Evolutionary conservation across 1,140 invertebrate genomes (phyloP).

Genomic region (Calliphora vicina): DNA sequence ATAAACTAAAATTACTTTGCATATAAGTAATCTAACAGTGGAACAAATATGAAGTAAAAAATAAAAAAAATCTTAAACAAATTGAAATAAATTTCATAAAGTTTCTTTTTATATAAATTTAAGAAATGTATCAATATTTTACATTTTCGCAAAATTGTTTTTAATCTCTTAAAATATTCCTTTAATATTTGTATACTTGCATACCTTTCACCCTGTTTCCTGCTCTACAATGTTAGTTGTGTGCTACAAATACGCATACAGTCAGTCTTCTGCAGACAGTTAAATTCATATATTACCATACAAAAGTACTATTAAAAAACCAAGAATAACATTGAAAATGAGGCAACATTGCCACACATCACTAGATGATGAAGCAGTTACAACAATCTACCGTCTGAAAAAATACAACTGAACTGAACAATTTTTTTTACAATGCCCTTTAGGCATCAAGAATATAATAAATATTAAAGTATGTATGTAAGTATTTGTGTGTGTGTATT

Average conservation of each 20-base stretch:
- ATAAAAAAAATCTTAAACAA: neutral
- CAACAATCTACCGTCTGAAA: neutral
- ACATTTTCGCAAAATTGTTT: too few relatives aligned
- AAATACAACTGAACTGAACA: neutral
- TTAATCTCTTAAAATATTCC: too few relatives aligned
- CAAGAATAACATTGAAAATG: neutral
- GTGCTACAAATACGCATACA: too few relatives aligned
- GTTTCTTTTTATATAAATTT: too few relatives aligned
- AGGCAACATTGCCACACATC: neutral
- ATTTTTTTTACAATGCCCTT: neutral
- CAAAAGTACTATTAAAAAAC: neutral
- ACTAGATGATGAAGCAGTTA: neutral
- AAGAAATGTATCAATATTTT: too few relatives aligned
- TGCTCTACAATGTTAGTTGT: too few relatives aligned
- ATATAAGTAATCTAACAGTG: too few relatives aligned
- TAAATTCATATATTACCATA: neutral
- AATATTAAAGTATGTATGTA: neutral
- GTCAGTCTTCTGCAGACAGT: neutral
- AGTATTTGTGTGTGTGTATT: too few relatives aligned
- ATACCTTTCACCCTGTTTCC: too few relatives aligned
- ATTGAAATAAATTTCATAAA: too few relatives aligned
- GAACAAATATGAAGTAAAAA: neutral
- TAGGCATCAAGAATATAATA: neutral
- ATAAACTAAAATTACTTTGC: too few relatives aligned
- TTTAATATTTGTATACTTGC: neutral